Base-by-base conservation (phyloP, 2,113 vertebrate genomes). In the Egretta garzetta region DNA sequence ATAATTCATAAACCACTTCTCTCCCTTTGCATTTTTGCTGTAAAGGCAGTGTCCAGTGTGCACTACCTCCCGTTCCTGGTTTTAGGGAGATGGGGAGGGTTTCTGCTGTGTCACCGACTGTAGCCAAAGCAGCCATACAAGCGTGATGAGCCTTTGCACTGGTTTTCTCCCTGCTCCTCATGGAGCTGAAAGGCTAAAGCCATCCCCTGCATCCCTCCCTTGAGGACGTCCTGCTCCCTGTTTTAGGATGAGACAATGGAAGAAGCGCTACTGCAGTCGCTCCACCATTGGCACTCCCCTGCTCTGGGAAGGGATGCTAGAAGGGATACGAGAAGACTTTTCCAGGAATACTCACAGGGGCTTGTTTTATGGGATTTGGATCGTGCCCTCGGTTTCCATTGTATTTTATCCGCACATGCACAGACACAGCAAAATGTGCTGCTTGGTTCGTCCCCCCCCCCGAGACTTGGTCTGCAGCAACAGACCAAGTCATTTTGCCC, bases 351-450 rank as follows among this genome's bases (percentile, higher is more conserved):
- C 1, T 19, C 15, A n/a, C 18, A 33, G 50, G 35, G 10, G 27
- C 5, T 64, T 41, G 14, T 58, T 58, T 37, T 53, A 43, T 17
- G 10, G 14, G 8, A 19, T 67, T 75, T 72, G 26, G 22, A n/a
- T 50, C 3, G 0, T n/a, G 12, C 18, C 10, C 11, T 58, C 0
- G 0, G 8, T 71, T 70, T 47, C 50, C 37, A 4, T 4, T 27
- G 19, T 27, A 8, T 79, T 72, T 45, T 52, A 80, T 10, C 26
- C 60, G 45, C 43, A 37, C 4, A 7, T 6, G 21, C 17, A 41
- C 20, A 58, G 50, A 37, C 14, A 28, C 10, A 64, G 62, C 33
- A 76, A 76, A 73, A 68, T 7, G 33, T 62, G 53, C 39, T 68
- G 53, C 33, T 68, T 33, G 16, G 6, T 49, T 96, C 12, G 3